Percentiles rank a stretch among this genome's conserved stretches.
Evolutionary conservation across 2,888 invertebrate genomes (phyloP).

Genomic region (Acronicta alni): DNA sequence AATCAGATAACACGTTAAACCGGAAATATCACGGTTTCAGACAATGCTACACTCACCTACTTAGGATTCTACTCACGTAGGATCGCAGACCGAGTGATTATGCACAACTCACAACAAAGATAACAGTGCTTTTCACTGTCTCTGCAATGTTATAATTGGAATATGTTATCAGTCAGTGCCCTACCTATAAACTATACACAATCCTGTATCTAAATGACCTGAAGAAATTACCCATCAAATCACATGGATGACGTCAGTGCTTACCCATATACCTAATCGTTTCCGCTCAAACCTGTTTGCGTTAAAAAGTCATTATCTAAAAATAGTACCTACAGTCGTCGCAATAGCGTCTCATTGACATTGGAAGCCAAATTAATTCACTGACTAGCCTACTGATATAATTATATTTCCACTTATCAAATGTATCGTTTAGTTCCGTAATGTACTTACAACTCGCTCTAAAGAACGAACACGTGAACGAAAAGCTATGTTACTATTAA

Average conservation of each 20-base stretch:
- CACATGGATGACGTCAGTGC: slow-evolving; percentile 34
- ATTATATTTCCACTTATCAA: slow-evolving; percentile 11
- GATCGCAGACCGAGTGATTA: slow-evolving; percentile 18
- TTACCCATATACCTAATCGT: slow-evolving; percentile 34
- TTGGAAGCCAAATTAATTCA: slow-evolving; percentile 48
- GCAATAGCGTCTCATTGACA: slow-evolving; percentile 45
- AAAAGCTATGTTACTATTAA: neutral
- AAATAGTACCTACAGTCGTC: slow-evolving; percentile 47
- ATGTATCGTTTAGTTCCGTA: slow-evolving; percentile 10
- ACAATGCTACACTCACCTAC: slow-evolving; percentile 6
- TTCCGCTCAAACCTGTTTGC: slow-evolving; percentile 47
- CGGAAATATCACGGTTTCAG: slow-evolving; percentile 21
- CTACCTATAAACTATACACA: slow-evolving; percentile 22
- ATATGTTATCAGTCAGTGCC: slow-evolving; percentile 52
- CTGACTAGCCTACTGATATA: slow-evolving; percentile 26
- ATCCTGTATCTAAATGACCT: slow-evolving; percentile 4
- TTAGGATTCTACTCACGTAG: slow-evolving; percentile 9
- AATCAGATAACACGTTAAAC: neutral
- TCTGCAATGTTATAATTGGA: slow-evolving; percentile 45
- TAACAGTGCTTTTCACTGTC: slow-evolving; percentile 32
- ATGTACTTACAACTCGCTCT: neutral
- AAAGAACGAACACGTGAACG: neutral
- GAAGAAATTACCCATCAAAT: slow-evolving; percentile 23
- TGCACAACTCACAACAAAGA: slow-evolving; percentile 34
- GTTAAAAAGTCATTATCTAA: slow-evolving; percentile 53